Conservation (phyloP, 2,888 invertebrate species). For the Argyresthia goedartella region DNA sequence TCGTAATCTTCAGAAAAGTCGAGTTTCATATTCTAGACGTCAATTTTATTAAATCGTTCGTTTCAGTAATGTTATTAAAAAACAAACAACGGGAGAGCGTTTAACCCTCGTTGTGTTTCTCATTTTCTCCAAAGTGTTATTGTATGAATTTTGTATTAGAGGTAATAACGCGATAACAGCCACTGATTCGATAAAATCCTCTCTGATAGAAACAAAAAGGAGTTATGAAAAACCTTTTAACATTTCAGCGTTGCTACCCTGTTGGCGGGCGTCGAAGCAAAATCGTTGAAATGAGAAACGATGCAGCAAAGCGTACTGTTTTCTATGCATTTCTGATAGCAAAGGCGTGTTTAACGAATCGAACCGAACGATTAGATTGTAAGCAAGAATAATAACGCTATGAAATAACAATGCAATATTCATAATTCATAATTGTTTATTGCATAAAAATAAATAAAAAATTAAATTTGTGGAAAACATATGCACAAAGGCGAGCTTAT, state of each 20-base stretch:
- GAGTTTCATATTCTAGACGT: no score
- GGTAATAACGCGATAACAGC: slow-evolving; percentile 14
- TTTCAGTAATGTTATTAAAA: not conserved
- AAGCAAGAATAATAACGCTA: not conserved
- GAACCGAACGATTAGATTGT: slow-evolving; percentile 3
- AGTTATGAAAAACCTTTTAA: slow-evolving; percentile 21
- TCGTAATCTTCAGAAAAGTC: not conserved
- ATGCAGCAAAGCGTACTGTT: slow-evolving; percentile 3
- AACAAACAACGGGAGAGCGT: not conserved
- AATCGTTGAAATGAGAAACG: slow-evolving; percentile 12
- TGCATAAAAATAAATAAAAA: no score
- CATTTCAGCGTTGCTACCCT: slow-evolving; percentile 23
- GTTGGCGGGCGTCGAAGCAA: slow-evolving; percentile 13
- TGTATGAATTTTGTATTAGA: slow-evolving; percentile 18
- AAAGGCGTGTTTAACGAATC: slow-evolving; percentile 12
- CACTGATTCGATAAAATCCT: slow-evolving; percentile 19
- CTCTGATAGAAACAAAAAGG: slow-evolving; percentile 21
- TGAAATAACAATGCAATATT: no score
- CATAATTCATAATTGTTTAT: no score
- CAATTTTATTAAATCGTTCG: not conserved
- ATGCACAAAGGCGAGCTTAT: no score
- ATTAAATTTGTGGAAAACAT: no score
- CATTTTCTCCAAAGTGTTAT: slow-evolving; percentile 6
- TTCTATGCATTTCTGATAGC: slow-evolving; percentile 7
- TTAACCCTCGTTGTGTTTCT: not conserved